Conservation (phyloP, 1,140 invertebrate species). For the Drosophila ogumai region DNA sequence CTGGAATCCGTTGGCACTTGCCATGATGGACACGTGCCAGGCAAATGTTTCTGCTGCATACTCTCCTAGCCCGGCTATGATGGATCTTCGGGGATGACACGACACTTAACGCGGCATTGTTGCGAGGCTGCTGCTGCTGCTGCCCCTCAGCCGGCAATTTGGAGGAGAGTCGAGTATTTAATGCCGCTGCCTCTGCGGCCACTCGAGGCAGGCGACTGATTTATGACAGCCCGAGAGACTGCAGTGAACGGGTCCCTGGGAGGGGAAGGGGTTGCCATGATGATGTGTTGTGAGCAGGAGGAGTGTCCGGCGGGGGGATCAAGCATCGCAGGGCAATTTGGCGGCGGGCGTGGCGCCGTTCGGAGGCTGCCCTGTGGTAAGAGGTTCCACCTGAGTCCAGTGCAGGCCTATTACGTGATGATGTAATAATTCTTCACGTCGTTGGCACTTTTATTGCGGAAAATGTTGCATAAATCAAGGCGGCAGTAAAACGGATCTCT, state of each 20-base stretch:
- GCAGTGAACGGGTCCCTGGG: slow-evolving; percentile 34
- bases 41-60: slow-evolving; percentile 58
- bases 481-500: slow-evolving; percentile 71
- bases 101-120: slow-evolving; percentile 72
- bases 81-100: slow-evolving; percentile 78
- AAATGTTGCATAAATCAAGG: slow-evolving; percentile 83
- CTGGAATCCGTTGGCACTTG: slow-evolving; percentile 44
- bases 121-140: slow-evolving; percentile 21
- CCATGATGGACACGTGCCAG: slow-evolving; percentile 77
- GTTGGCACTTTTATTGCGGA: slow-evolving; percentile 79
- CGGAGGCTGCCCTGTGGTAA: slow-evolving; percentile 15
- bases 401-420: slow-evolving; percentile 75
- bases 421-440: slow-evolving; percentile 79
- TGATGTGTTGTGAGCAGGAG: not conserved
- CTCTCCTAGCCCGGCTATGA: slow-evolving; percentile 59
- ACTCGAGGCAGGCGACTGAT: slow-evolving; percentile 68
- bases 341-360: slow-evolving; percentile 70
- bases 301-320: slow-evolving; percentile 7
- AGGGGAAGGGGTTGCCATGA: slow-evolving; percentile 7
- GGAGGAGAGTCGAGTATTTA: slow-evolving; percentile 68
- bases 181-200: slow-evolving; percentile 42
- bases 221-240: slow-evolving; percentile 66
- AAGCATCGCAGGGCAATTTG: slow-evolving; percentile 67
- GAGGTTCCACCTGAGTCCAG: slow-evolving; percentile 28
- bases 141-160: slow-evolving; percentile 68